A percentile compares a stretch with the other conserved stretches of the same genome.
Conservation (phyloP, 2,888 invertebrate species). For the Papilio demoleus region DNA sequence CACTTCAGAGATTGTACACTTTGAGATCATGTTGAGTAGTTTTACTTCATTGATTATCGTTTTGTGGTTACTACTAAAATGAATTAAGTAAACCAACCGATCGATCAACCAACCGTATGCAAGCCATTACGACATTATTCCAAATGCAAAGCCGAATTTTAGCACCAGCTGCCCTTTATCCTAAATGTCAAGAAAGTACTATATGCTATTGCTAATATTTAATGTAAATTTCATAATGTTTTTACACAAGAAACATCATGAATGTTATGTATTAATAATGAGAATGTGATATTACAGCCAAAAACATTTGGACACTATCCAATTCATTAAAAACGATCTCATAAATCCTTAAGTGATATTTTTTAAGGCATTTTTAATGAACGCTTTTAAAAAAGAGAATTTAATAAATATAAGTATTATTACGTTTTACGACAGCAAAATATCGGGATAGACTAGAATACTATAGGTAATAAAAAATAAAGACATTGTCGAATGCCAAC, state of each 20-base stretch:
- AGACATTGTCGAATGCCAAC: neutral
- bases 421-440: neutral
- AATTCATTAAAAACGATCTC: constrained; percentile 25
- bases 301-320: constrained; percentile 29
- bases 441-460: neutral
- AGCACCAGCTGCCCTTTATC: too few relatives aligned
- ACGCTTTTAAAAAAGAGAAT: neutral
- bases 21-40: neutral
- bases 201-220: too few relatives aligned
- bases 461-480: neutral
- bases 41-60: neutral
- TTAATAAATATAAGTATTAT: neutral
- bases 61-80: neutral
- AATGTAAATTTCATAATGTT: neutral
- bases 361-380: constrained; percentile 6
- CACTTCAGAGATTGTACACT: neutral
- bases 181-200: too few relatives aligned
- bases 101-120: too few relatives aligned
- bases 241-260: constrained; percentile 3
- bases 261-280: constrained; percentile 2
- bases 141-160: too few relatives aligned
- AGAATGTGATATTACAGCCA: constrained; percentile 26
- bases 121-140: too few relatives aligned
- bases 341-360: constrained; percentile 15
- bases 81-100: neutral